Evolutionary conservation across 2,888 invertebrate species (phyloP).

Genomic region (Microctonus hyperodae): DNA sequence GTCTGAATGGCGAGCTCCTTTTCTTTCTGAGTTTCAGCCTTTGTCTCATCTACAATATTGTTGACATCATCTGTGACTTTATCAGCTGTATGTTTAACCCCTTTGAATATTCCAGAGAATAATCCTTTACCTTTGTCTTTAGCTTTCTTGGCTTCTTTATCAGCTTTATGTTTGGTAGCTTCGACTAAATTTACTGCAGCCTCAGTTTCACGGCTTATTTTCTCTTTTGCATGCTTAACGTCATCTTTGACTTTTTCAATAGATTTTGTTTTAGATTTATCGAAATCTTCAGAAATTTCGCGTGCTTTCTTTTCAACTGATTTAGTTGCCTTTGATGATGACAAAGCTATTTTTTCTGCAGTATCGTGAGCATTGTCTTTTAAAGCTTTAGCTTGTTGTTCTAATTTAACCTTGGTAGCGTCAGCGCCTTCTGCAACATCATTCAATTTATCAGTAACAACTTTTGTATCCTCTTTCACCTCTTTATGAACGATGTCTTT

Average conservation of each 20-base stretch:
- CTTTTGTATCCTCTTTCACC: conserved; percentile 38
- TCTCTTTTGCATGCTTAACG: conserved; percentile 32
- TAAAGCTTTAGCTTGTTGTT: conserved; percentile 63
- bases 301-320: background rate
- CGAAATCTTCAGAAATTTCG: conserved; percentile 18
- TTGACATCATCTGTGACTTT: conserved; percentile 40
- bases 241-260: conserved; percentile 33
- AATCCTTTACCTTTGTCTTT: conserved; percentile 40
- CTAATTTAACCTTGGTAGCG: conserved; percentile 43
- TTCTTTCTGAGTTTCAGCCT: conserved; percentile 38
- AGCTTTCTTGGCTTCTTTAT: conserved; percentile 36
- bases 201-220: conserved; percentile 37
- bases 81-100: conserved; percentile 38
- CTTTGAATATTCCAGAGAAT: conserved; percentile 42
- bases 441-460: conserved; percentile 28
- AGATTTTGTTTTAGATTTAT: conserved; percentile 26
- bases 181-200: conserved; percentile 35
- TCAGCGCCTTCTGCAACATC: background rate
- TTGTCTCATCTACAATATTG: conserved; percentile 43
- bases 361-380: conserved; percentile 20
- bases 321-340: background rate
- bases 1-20: conserved; percentile 27
- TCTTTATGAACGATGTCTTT: conserved; percentile 37
- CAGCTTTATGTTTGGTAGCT: conserved; percentile 34
- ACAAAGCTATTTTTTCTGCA: conserved; percentile 6